phyloP scores from a whole-genome alignment of 2,797 vertebrate genomes.

The Meda fulgida region DNA sequence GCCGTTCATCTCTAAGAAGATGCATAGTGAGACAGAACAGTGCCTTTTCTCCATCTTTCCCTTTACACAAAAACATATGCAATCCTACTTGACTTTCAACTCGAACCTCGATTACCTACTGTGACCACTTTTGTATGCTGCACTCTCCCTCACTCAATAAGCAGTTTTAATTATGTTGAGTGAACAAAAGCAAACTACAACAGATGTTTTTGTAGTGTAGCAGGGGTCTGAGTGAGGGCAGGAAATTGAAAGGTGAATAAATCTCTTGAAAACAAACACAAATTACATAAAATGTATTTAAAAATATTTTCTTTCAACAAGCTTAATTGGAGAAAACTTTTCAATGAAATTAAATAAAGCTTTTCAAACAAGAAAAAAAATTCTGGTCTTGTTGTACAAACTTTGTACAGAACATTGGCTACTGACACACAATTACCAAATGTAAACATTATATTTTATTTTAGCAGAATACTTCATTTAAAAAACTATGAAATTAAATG shows the following conservation, averaged over 20 bases:
- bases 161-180: constrained; percentile 26
- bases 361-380: not conserved
- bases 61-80: constrained; percentile 25
- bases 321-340: not conserved
- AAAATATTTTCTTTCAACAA: not conserved
- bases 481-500: too few relatives aligned
- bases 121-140: not conserved
- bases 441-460: too few relatives aligned
- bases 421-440: not conserved
- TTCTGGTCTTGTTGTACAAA: not conserved
- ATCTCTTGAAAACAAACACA: not conserved
- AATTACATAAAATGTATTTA: not conserved
- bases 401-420: not conserved
- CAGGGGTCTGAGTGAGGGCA: constrained; percentile 6
- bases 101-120: not conserved
- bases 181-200: constrained; percentile 26
- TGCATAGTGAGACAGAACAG: constrained; percentile 2
- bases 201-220: constrained; percentile 42
- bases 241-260: constrained; percentile 3
- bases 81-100: not conserved
- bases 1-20: constrained; percentile 35
- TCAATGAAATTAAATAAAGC: not conserved
- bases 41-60: constrained; percentile 8
- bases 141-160: constrained; percentile 1
- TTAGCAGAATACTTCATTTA: too few relatives aligned